Evolutionary conservation across 2,888 invertebrate species (phyloP).

Genomic region (Falcaria lacertinaria): DNA sequence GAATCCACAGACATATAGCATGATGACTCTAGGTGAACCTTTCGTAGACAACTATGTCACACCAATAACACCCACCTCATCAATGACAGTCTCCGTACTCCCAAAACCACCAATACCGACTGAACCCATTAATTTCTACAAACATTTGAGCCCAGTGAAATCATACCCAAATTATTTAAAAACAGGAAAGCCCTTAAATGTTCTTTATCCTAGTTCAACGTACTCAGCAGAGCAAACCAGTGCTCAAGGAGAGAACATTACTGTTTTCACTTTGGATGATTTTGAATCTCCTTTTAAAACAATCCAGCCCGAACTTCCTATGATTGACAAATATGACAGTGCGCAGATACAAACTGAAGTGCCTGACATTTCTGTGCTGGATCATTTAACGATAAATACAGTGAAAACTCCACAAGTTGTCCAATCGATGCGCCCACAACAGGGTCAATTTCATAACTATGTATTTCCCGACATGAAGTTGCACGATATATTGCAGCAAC

Average conservation of each 20-base stretch:
- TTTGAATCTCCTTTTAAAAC: conserved; percentile 38
- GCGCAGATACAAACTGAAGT: conserved; percentile 16
- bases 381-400: conserved; percentile 12
- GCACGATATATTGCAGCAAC: conserved; percentile 25
- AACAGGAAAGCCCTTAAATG: conserved; percentile 23
- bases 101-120: conserved; percentile 37
- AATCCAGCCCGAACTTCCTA: conserved; percentile 32
- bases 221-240: conserved; percentile 7
- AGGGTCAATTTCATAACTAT: conserved; percentile 25
- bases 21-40: conserved; percentile 33
- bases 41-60: conserved; percentile 47
- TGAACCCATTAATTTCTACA: conserved; percentile 42
- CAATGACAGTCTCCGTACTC: conserved; percentile 27
- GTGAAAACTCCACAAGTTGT: conserved; percentile 8
- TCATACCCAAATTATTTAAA: conserved; percentile 42
- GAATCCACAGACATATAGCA: conserved; percentile 36
- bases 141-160: conserved; percentile 43
- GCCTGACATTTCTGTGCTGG: conserved; percentile 6
- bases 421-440: conserved; percentile 15
- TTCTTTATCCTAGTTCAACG: conserved; percentile 14
- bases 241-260: conserved; percentile 37
- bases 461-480: conserved; percentile 29
- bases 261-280: conserved; percentile 43
- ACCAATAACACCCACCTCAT: conserved; percentile 35
- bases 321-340: conserved; percentile 17